Evolutionary conservation across 2,113 vertebrate species (phyloP).

Genomic region (Pachypanchax playfairii): DNA sequence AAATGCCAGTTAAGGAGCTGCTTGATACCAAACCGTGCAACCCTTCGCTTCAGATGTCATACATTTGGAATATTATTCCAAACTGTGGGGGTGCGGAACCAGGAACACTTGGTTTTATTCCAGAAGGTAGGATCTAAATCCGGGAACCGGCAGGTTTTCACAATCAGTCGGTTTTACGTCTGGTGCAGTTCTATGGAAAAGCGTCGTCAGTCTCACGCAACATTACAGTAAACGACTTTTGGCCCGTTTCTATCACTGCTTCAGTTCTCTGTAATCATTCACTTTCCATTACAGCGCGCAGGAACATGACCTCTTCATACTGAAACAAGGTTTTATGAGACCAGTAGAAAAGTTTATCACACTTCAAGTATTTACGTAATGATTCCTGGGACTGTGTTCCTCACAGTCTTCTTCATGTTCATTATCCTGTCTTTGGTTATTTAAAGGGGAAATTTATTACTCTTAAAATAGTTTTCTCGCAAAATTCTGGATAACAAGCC

Average conservation of each 20-base stretch:
- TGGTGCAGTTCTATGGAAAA: conserved; percentile 46
- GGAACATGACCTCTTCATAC: conserved; percentile 56
- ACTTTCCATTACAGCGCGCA: conserved; percentile 56
- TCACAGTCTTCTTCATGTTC: neutral
- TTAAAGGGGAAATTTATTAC: neutral
- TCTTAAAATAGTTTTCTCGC: neutral
- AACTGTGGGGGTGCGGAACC: neutral
- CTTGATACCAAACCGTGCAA: neutral
- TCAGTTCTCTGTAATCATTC: conserved; percentile 62
- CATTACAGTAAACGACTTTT: conserved; percentile 62
- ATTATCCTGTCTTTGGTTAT: neutral
- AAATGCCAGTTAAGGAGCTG: conserved; percentile 2
- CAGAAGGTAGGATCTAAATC: conserved; percentile 39
- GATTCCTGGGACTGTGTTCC: neutral
- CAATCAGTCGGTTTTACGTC: conserved; percentile 18
- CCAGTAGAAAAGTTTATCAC: conserved; percentile 16
- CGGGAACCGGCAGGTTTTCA: conserved; percentile 46
- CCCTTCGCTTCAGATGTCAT: neutral
- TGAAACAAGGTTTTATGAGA: conserved; percentile 42
- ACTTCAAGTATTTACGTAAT: neutral
- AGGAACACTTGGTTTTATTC: too few species aligned
- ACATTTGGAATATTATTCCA: too few species aligned
- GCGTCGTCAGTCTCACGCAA: conserved; percentile 47
- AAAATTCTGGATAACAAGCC: conserved; percentile 27
- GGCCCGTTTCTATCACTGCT: conserved; percentile 40